phyloP scores from a whole-genome alignment of 1,140 invertebrate genomes.

The Drosophila orosa region DNA sequence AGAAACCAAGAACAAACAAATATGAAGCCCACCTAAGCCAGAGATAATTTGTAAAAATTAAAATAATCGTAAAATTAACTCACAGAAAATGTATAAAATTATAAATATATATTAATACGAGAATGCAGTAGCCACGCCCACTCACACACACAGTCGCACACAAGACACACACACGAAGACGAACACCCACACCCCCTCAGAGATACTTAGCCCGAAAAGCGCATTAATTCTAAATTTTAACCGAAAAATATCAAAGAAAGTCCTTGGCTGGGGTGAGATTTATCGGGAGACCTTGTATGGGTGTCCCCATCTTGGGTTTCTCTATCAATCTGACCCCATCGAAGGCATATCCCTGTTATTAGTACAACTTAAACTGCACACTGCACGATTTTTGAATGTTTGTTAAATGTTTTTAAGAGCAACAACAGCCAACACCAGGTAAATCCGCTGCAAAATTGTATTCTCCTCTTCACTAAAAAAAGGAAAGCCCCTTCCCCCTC shows the following conservation, averaged over 20 bases:
- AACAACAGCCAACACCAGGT: conserved; percentile 43
- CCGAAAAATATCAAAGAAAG: conserved; percentile 48
- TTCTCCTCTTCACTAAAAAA: conserved; percentile 51
- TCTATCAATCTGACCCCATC: conserved; percentile 7
- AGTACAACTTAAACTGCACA: conserved; percentile 82
- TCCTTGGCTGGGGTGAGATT: conserved; percentile 8
- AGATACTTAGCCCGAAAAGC: conserved; percentile 56
- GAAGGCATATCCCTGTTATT: conserved; percentile 64
- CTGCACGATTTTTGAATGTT: conserved; percentile 81
- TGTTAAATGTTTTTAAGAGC: conserved; percentile 74
- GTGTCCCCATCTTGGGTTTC: not conserved
- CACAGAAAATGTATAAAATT: conserved; percentile 54
- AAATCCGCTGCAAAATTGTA: conserved; percentile 76
- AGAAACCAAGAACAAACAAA: conserved; percentile 71
- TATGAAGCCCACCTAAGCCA: conserved; percentile 81
- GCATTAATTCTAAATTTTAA: conserved; percentile 41
- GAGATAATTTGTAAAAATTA: conserved; percentile 68
- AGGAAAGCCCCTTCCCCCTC: conserved; percentile 14
- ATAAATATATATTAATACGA: conserved; percentile 49
- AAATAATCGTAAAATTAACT: conserved; percentile 64
- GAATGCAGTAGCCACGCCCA: conserved; percentile 44
- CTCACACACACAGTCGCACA: conserved; percentile 5
- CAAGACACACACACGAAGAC: conserved; percentile 12
- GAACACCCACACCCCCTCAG: conserved; percentile 43
- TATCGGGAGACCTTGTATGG: not conserved